These are phyloP conservation scores for Bubalus kerabau DNA, from an alignment of 2,113 vertebrate genomes.

Conservation along the genomic window DNA sequence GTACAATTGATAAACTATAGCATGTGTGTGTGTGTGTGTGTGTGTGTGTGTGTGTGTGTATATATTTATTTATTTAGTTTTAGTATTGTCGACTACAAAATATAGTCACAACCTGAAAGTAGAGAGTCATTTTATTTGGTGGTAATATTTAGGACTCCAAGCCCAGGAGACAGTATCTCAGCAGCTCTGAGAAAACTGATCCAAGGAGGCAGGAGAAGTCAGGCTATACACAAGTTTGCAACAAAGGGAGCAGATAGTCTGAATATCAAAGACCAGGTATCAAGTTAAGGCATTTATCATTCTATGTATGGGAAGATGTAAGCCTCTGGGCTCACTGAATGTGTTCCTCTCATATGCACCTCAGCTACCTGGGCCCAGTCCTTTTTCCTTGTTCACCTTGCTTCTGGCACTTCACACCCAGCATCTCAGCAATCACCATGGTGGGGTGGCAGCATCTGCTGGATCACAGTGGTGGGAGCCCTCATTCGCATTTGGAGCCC, in stretches of 20 bases:
- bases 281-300: neutral
- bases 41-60: too few species aligned
- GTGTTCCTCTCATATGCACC: rapidly evolving
- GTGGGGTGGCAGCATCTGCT: neutral
- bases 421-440: neutral
- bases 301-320: neutral
- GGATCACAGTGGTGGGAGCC: neutral
- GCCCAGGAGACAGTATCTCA: neutral
- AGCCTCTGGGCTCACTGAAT: neutral
- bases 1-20: neutral
- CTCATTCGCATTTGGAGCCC: neutral
- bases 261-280: neutral
- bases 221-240: neutral
- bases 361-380: neutral
- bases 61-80: too few species aligned
- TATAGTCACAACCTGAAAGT: neutral
- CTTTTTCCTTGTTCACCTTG: neutral
- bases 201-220: neutral
- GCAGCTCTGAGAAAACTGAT: neutral
- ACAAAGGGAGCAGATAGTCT: neutral
- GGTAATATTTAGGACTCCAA: rapidly evolving
- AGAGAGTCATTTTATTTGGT: neutral
- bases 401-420: rapidly evolving
- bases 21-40: too few species aligned
- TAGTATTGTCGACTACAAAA: neutral